A percentile compares a stretch with the other conserved stretches of the same genome.
Evolutionary conservation across 2,797 vertebrate species (phyloP).

Genomic region (Etheostoma nigrum): DNA sequence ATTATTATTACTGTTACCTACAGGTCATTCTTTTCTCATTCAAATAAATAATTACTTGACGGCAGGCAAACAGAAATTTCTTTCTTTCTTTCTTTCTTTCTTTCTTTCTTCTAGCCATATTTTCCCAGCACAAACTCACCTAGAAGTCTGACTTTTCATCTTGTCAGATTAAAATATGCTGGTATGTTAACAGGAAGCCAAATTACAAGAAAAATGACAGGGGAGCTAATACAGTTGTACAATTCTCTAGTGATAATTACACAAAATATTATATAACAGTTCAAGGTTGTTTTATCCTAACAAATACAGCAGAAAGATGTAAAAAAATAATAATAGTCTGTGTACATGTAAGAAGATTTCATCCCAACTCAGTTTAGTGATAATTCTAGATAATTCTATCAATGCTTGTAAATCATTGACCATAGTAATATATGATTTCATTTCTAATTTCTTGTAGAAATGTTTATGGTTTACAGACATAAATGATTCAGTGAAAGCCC

Average conservation of each 20-base stretch:
- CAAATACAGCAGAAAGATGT: background rate
- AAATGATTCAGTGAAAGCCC: background rate
- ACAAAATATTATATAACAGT: background rate
- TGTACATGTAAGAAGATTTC: background rate
- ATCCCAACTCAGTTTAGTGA: background rate
- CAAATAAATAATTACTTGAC: background rate
- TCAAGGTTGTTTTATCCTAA: background rate
- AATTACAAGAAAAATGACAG: background rate
- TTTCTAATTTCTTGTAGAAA: background rate
- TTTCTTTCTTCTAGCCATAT: background rate
- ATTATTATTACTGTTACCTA: background rate
- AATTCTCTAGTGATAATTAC: background rate
- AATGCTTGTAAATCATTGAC: background rate
- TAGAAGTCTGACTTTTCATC: background rate
- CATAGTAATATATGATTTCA: background rate
- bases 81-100: background rate
- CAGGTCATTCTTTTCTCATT: background rate
- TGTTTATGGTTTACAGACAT: background rate
- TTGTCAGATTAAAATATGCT: background rate
- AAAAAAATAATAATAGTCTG: background rate
- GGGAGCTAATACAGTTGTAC: accelerated
- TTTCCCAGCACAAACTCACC: background rate
- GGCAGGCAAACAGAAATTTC: background rate
- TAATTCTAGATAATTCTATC: background rate
- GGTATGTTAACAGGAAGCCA: background rate